These are phyloP conservation scores for Tetramorium simillimum DNA, from an alignment of 1,140 invertebrate species.

Conservation along the genomic window DNA sequence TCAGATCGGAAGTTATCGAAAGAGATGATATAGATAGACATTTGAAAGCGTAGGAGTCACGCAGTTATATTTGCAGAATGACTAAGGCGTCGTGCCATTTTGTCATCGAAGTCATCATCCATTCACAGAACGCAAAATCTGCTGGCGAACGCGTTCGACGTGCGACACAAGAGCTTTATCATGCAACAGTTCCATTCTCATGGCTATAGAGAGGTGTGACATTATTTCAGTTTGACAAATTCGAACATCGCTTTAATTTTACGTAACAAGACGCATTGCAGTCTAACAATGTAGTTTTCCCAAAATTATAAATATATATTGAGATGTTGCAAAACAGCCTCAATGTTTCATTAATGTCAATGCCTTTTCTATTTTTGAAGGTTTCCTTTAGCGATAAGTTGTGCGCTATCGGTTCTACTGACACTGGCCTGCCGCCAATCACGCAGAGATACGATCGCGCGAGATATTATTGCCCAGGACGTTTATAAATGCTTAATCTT, in stretches of 20 bases:
- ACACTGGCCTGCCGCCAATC: constrained; percentile 65
- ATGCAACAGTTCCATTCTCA: background rate
- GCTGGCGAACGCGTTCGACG: constrained; percentile 24
- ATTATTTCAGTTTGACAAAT: background rate
- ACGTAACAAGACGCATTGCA: background rate
- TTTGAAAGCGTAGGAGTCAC: constrained; percentile 24
- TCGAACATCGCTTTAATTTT: background rate
- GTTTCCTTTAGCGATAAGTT: constrained; percentile 23
- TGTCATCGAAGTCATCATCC: constrained; percentile 55
- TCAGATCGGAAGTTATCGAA: constrained; percentile 20
- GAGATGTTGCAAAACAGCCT: background rate
- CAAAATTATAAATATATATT: background rate
- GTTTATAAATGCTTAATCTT: constrained; percentile 73
- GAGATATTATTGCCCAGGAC: constrained; percentile 62
- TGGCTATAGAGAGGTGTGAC: background rate
- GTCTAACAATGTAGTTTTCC: background rate
- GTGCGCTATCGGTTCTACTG: constrained; percentile 41
- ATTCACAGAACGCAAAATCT: constrained; percentile 60
- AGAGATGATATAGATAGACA: constrained; percentile 30
- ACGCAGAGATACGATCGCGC: constrained; percentile 8
- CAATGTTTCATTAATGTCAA: background rate
- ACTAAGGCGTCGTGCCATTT: constrained; percentile 42
- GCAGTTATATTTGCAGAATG: constrained; percentile 50
- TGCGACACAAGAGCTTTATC: background rate
- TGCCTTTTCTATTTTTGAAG: background rate